These are phyloP conservation scores for Girardinichthys multiradiatus DNA, from an alignment of 2,113 vertebrate species.

Conservation along the genomic window DNA sequence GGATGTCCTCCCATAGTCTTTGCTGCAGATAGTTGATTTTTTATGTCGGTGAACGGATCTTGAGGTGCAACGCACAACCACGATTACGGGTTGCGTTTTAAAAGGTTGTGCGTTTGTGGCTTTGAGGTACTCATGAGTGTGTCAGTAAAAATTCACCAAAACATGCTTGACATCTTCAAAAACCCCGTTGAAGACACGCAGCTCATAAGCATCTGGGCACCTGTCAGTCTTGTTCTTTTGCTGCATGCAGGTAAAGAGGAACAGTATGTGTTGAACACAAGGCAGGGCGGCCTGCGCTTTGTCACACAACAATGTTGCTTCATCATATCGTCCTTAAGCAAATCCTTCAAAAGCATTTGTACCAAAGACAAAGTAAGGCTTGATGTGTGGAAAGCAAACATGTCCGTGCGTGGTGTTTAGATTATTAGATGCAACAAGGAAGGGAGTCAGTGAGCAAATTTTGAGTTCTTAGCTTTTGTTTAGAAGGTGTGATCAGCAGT, in stretches of 20 bases:
- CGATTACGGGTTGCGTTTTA: background rate
- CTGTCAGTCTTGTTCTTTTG: background rate
- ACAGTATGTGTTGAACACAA: constrained; percentile 28
- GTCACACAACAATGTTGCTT: constrained; percentile 48
- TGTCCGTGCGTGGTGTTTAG: background rate
- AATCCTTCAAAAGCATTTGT: constrained; percentile 25
- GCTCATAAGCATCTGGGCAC: background rate
- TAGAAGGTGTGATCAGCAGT: constrained; percentile 11
- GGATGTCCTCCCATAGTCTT: background rate
- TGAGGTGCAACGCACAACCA: constrained; percentile 15
- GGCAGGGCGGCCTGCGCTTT: constrained; percentile 24
- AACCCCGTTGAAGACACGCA: background rate
- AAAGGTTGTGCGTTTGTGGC: constrained; percentile 5
- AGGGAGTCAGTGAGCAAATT: background rate
- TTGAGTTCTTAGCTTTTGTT: constrained; percentile 8
- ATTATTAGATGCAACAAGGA: background rate
- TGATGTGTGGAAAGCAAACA: background rate
- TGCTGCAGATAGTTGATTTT: background rate
- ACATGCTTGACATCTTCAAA: constrained; percentile 8
- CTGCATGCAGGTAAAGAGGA: background rate
- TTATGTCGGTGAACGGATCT: constrained; percentile 46
- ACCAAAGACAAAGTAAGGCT: constrained; percentile 1
- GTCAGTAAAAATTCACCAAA: constrained; percentile 5
- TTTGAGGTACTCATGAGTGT: constrained; percentile 32
- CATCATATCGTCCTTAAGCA: constrained; percentile 44